These are phyloP conservation scores for Lynx canadensis DNA, from an alignment of 2,113 vertebrate genomes.

Conservation along the genomic window DNA sequence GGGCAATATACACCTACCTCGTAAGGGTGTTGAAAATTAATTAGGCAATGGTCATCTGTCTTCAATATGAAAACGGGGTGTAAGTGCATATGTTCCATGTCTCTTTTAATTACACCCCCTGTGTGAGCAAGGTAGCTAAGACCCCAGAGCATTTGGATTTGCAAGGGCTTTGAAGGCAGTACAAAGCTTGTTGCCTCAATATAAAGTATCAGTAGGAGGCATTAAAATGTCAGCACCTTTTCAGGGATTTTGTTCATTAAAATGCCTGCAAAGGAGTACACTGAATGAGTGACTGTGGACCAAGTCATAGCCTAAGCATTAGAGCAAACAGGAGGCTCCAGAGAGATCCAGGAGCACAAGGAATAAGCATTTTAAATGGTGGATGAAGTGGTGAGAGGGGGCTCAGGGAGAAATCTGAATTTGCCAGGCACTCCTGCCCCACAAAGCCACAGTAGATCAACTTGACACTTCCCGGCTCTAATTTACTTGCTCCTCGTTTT, in stretches of 20 bases:
- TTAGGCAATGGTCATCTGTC: constrained; percentile 38
- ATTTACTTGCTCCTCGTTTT: constrained; percentile 74
- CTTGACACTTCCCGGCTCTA: constrained; percentile 80
- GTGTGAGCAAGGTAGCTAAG: background rate
- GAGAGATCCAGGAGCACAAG: constrained; percentile 38
- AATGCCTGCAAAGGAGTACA: background rate
- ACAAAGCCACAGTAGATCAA: constrained; percentile 66
- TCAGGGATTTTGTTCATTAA: constrained; percentile 60
- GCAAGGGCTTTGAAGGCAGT: constrained; percentile 1
- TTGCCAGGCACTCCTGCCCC: background rate
- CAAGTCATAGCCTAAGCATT: background rate
- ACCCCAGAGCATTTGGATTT: constrained; percentile 30
- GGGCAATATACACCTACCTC: background rate
- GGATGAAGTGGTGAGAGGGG: constrained; percentile 18
- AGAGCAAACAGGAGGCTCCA: background rate
- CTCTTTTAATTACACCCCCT: constrained; percentile 37
- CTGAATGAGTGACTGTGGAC: background rate
- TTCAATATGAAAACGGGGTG: background rate
- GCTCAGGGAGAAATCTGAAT: constrained; percentile 45
- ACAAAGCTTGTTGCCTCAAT: constrained; percentile 22
- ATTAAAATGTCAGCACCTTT: constrained; percentile 73
- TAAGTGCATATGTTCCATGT: background rate
- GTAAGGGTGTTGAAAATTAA: constrained; percentile 25
- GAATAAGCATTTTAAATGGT: background rate
- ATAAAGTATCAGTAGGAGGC: constrained; percentile 12